Base-by-base conservation (phyloP, 2,888 invertebrate species). In the Dyspetes luteomarginatus region DNA sequence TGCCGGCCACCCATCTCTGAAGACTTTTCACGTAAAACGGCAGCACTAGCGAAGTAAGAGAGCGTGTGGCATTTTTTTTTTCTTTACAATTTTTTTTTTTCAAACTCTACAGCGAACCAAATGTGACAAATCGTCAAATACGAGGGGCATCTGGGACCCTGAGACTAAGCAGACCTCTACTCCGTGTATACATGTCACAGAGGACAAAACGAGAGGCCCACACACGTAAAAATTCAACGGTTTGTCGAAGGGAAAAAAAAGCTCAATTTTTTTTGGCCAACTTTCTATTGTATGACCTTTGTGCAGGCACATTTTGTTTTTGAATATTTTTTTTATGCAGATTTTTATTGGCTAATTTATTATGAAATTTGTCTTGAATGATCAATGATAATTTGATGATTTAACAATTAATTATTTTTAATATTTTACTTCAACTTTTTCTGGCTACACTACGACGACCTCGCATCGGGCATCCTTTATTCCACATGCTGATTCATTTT, bases 91-190 rank as follows among this genome's bases (percentile, higher is more conserved):
- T 69, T 55, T 55, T 28, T 67, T 28, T 50, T 36, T 50, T 71
- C 48, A 24, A 24, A 52, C 52, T 48, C 55, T 56, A 52, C 76
- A 56, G 48, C 45, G n/a, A 56, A 22, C 69, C 36, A 76, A 55
- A 76, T 73, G 76, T 76, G 80, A 81, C 76, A 73, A 68, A 81
- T 81, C 68, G 67, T 79, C 71, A 58, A 65, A 48, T 58, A 64
- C 30, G 56, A n/a, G 76, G 85, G 85, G 86, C 88, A 88, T 89
- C 89, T 89, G 78, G 26, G 69, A 26, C 56, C 83, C 76, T 73
- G 89, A 89, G 85, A 86, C 86, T 89, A 85, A 89, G 85, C 89
- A 89, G 89, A 89, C 83, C 41, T 22, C 55, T 67, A 71, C 68
- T 50, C 41, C 17, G 26, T 50, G 65, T n/a, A n/a, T n/a, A n/a